A percentile compares a stretch with the other conserved stretches of the same genome.
Evolutionary conservation across 2,797 vertebrate genomes (phyloP).

Genomic region (Microcaecilia unicolor): DNA sequence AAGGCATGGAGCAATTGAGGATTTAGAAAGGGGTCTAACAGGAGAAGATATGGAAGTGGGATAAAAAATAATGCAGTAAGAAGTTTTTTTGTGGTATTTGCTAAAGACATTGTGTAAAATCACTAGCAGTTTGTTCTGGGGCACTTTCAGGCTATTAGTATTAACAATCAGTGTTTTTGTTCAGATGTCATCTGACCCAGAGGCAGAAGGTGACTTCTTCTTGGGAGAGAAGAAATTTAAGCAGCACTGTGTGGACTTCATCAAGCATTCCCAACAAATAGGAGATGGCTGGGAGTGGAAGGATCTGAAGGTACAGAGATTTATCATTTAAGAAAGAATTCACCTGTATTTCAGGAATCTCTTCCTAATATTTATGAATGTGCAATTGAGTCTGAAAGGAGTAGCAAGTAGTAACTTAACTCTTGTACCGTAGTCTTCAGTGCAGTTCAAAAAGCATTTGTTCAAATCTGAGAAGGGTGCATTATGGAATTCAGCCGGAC

Average conservation of each 20-base stretch:
- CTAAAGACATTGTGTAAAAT: neutral
- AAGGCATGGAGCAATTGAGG: too few species aligned
- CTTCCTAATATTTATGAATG: too few species aligned
- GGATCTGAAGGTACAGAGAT: conserved; percentile 45
- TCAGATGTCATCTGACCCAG: conserved; percentile 41
- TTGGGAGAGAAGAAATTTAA: conserved; percentile 53
- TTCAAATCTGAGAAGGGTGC: too few species aligned
- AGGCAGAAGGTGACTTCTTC: conserved; percentile 26
- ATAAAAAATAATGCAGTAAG: too few species aligned
- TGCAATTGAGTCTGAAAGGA: too few species aligned
- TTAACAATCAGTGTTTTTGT: conserved; percentile 20
- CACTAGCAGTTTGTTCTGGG: neutral
- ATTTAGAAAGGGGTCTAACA: too few species aligned
- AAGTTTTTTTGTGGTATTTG: too few species aligned
- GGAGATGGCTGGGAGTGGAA: conserved; percentile 63
- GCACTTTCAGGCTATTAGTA: neutral
- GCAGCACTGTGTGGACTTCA: conserved; percentile 50
- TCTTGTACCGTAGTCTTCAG: too few species aligned
- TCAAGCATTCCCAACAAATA: conserved; percentile 52
- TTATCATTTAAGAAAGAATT: neutral
- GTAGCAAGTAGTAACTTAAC: too few species aligned
- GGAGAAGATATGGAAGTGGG: too few species aligned
- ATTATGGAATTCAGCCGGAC: too few species aligned
- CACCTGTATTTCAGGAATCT: neutral
- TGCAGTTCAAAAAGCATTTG: too few species aligned